Evolutionary conservation across 2,888 invertebrate genomes (phyloP), one percentile per base, ranked within the genome.

Genomic region (Tanypteryx hageni): DNA sequence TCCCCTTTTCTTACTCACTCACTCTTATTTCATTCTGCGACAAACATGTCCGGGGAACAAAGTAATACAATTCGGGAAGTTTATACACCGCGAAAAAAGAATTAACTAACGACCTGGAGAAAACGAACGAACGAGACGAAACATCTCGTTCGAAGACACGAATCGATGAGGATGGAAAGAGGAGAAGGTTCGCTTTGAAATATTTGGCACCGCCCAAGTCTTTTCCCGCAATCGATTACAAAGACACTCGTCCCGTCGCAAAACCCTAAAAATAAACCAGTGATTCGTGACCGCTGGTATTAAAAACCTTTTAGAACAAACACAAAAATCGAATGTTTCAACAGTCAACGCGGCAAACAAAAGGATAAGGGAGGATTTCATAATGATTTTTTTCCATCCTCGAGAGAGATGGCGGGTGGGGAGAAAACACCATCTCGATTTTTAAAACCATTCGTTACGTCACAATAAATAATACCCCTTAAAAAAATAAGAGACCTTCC

Each of bases 381-480:
- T 64, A 13, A 76, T 5, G 76, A 76, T 11, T 22, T 22, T 76
- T 27, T 76, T 14, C 22, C 68, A 10, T 22, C 10, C 22, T 16
- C 11, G 22, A 68, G 22, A n/a, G 22, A 68, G 18, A 68, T 22
- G 22, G 18, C 18, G 18, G 7, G 10, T 2, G 76, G 10, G 22
- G 22, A 27, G 11, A 11, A 76, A 76, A 18, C 11, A 68, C n/a
- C 68, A 13, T 27, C 76, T 14, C 9, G 64, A 22, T 64, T 89
- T 89, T 61, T 31, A 89, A 89, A 64, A 44, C 64, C 89, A 89
- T 89, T 89, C 44, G 64, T 64, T 44, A 44, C 31, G 89, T 68
- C 89, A 64, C 89, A 31, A 64, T 89, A 89, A 89, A 61, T 68
- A 61, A 64, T 57, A n/a, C 83, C 10, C 83, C 83, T 76, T 76